Base-by-base conservation (phyloP, 2,888 invertebrate genomes). In the Notodromas monacha region DNA sequence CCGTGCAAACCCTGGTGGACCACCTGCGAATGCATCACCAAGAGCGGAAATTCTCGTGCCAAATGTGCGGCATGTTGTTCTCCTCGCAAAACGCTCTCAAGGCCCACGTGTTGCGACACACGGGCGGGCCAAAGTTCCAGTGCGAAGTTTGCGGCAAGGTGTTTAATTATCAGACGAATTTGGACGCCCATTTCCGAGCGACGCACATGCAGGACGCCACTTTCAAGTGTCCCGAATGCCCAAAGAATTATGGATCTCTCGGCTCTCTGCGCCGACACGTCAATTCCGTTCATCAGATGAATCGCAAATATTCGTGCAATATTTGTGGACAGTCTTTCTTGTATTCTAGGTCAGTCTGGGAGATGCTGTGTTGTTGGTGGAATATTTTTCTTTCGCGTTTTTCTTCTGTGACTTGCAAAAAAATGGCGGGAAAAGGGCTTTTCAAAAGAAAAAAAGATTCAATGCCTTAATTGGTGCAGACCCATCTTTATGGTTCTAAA, bases 81-180 rank as follows among this genome's bases (percentile, higher is more conserved):
- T 21, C 21, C n/a, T 21, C 21, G 6, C 21, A 21, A 8, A 21
- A 21, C n/a, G 21, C 21, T 21, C 21, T 21, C n/a, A 6, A n/a
- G n/a, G 21, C 21, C n/a, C 21, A 21, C n/a, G 21, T 21, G 6
- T 21, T n/a, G 8, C 6, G 21, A n/a, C 21, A 21, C n/a, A 6
- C 6, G 21, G 21, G n/a, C 6, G n/a, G n/a, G 6, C 21, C 21
- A 21, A 21, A 21, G n/a, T 21, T 21, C 21, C 21, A 21, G n/a
- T 21, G 21, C n/a, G 21, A 21, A 21, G 21, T 21, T n/a, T 21
- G 21, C n/a, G 21, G 21, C 21, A 21, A 21, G 21, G n/a, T 21
- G 6, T 21, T 21, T n/a, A 21, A 21, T 21, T 21, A 21, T 21
- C 21, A 21, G n/a, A n/a, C 21, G n/a, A 21, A 21, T 21, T n/a